phyloP scores from a whole-genome alignment of 2,113 vertebrate genomes.

The Equus quagga region DNA sequence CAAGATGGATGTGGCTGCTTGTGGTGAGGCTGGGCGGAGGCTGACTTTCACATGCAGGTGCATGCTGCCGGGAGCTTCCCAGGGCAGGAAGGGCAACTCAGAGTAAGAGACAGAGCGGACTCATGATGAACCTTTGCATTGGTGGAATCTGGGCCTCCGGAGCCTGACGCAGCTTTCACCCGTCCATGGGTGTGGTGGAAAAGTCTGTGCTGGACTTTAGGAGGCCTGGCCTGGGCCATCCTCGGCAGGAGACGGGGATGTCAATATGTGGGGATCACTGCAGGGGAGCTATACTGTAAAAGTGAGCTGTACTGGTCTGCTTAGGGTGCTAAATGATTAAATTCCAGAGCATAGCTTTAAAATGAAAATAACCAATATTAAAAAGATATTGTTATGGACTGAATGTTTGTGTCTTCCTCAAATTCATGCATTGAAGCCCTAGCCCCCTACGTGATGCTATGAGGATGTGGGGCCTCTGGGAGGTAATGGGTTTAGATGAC shows the following conservation, averaged over 20 bases:
- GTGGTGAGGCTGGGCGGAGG: too few relatives aligned
- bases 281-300: too few relatives aligned
- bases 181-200: too few relatives aligned
- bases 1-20: not conserved
- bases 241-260: not conserved
- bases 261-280: not conserved
- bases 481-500: not conserved
- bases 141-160: not conserved
- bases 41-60: too few relatives aligned
- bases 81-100: not conserved
- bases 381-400: not conserved
- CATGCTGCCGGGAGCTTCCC: not conserved
- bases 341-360: not conserved
- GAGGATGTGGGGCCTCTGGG: not conserved
- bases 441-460: not conserved
- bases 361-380: not conserved
- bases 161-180: not conserved
- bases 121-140: not conserved
- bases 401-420: not conserved
- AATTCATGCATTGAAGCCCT: not conserved
- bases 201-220: not conserved
- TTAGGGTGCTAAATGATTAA: not conserved
- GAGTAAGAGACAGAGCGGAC: not conserved
- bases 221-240: not conserved
- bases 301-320: not conserved